Conservation (phyloP, 2,888 invertebrate genomes). For the Macaria liturata region DNA sequence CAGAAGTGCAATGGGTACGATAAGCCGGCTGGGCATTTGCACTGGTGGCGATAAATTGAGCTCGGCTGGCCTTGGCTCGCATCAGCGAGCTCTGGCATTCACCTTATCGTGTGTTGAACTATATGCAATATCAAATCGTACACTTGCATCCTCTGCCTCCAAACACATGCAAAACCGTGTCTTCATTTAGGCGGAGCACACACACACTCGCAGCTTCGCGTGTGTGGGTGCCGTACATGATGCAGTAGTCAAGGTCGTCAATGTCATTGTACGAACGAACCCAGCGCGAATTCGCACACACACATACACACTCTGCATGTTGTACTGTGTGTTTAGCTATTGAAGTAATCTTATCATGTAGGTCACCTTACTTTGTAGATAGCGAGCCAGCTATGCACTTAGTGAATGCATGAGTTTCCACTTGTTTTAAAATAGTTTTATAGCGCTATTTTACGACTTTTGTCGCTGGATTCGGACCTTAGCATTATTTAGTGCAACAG, state of each 20-base stretch:
- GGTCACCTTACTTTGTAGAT: conserved; percentile 82
- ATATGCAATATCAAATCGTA: conserved; percentile 52
- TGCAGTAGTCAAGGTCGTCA: conserved; percentile 80
- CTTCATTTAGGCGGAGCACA: conserved; percentile 21
- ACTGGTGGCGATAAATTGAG: conserved; percentile 29
- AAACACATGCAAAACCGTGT: conserved; percentile 36
- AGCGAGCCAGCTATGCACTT: conserved; percentile 55
- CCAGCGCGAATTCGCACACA: conserved; percentile 65
- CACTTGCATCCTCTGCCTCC: conserved; percentile 42
- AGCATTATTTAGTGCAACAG: conserved; percentile 13
- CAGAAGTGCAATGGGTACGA: conserved; percentile 8
- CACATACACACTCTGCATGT: conserved; percentile 39
- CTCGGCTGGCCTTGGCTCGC: conserved; percentile 69
- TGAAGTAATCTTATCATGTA: conserved; percentile 82
- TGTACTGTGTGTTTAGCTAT: conserved; percentile 58
- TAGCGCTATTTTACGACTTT: conserved; percentile 25
- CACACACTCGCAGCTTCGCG: conserved; percentile 33
- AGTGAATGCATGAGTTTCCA: conserved; percentile 40
- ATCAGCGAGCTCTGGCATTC: conserved; percentile 62
- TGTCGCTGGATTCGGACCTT: conserved; percentile 14
- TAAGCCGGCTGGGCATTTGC: conserved; percentile 11
- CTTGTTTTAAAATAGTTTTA: conserved; percentile 34
- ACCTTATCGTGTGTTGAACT: conserved; percentile 82
- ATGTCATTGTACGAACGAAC: conserved; percentile 79
- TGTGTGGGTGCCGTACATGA: conserved; percentile 63